Conservation (phyloP, 2,888 invertebrate species). For the Lymantria dispar region DNA sequence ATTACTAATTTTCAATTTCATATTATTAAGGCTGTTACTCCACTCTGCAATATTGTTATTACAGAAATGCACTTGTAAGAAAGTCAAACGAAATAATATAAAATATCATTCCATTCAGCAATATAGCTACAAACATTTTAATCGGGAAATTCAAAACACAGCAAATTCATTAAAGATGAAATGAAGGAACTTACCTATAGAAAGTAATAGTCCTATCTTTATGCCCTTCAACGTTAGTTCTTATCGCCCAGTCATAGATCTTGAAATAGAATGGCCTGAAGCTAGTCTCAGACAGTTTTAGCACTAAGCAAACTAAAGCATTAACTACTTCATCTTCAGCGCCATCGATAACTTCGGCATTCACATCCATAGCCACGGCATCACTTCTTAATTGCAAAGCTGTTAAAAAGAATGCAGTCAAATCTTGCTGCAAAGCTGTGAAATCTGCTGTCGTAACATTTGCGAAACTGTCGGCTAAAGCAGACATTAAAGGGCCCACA, state of each 20-base stretch:
- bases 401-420: slow-evolving; percentile 89
- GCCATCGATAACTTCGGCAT: slow-evolving; percentile 65
- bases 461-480: slow-evolving; percentile 88
- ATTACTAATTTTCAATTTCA: too few species aligned
- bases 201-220: slow-evolving; percentile 90
- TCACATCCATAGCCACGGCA: slow-evolving; percentile 55
- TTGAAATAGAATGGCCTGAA: slow-evolving; percentile 95
- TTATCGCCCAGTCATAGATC: slow-evolving; percentile 93
- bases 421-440: slow-evolving; percentile 83
- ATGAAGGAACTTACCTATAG: slow-evolving; percentile 81
- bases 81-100: too few species aligned
- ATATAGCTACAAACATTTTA: too few species aligned
- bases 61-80: too few species aligned
- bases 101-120: too few species aligned
- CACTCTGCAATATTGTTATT: too few species aligned
- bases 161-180: neutral
- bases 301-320: slow-evolving; percentile 89
- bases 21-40: too few species aligned
- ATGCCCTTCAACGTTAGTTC: slow-evolving; percentile 80
- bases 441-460: slow-evolving; percentile 85
- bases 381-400: slow-evolving; percentile 86
- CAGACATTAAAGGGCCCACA: slow-evolving; percentile 87
- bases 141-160: too few species aligned
- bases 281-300: slow-evolving; percentile 94
- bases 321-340: slow-evolving; percentile 90